A percentile compares a stretch with the other conserved stretches of the same genome.
phyloP scores from a whole-genome alignment of 1,140 invertebrate species.

The Drosophila simulans region DNA sequence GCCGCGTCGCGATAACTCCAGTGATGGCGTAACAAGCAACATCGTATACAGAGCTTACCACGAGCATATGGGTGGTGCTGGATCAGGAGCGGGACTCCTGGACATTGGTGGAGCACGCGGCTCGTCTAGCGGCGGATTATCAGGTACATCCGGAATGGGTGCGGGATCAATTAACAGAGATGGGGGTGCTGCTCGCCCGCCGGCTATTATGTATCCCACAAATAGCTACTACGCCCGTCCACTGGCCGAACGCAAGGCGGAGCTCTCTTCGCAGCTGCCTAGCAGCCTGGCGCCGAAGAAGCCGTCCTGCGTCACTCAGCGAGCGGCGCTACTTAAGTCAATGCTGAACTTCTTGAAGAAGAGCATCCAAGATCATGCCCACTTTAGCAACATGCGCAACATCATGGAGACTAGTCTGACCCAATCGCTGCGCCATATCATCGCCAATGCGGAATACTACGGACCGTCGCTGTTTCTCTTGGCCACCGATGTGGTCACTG shows the following conservation, averaged over 20 bases:
- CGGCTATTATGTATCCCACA: conserved; percentile 54
- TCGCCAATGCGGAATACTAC: conserved; percentile 97
- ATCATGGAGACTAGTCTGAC: conserved; percentile 96
- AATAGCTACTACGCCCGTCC: conserved; percentile 77
- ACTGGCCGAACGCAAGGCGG: conserved; percentile 70
- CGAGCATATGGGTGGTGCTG: conserved; percentile 31
- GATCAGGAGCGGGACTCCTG: conserved; percentile 28
- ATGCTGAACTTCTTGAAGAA: conserved; percentile 97
- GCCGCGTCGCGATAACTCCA: conserved; percentile 62
- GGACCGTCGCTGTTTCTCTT: conserved; percentile 94
- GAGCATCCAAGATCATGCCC: conserved; percentile 91
- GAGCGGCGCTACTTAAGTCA: conserved; percentile 94
- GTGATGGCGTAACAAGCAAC: conserved; percentile 25
- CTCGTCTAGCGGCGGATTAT: not conserved
- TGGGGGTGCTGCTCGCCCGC: not conserved
- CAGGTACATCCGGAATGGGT: not conserved
- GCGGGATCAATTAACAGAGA: conserved; percentile 3
- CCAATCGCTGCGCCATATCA: conserved; percentile 93
- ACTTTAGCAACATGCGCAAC: conserved; percentile 94
- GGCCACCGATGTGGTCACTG: conserved; percentile 96
- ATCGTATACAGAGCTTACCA: conserved; percentile 48
- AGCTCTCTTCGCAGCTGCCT: conserved; percentile 60
- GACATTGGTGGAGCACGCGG: conserved; percentile 8
- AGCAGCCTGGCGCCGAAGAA: conserved; percentile 75
- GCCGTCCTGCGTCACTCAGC: conserved; percentile 90